A percentile compares a stretch with the other conserved stretches of the same genome.
Conservation (phyloP, 1,140 invertebrate species). For the Ephestia elutella region DNA sequence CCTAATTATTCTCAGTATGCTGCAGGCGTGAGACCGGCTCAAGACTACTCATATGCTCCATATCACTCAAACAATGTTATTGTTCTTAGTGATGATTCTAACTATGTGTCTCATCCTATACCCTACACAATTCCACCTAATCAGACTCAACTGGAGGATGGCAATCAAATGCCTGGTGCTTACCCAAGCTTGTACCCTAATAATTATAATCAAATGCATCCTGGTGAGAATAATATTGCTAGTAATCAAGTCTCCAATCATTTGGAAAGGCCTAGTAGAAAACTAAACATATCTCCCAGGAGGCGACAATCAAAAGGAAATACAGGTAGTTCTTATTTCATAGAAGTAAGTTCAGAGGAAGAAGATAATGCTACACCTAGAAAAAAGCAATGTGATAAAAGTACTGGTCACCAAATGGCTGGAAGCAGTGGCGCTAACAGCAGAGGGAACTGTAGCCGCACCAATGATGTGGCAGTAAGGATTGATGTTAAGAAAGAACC, state of each 20-base stretch:
- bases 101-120: slow-evolving; percentile 37
- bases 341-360: slow-evolving; percentile 71
- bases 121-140: slow-evolving; percentile 38
- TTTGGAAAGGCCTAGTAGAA: slow-evolving; percentile 59
- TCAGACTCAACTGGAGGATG: slow-evolving; percentile 28
- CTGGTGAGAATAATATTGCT: slow-evolving; percentile 10
- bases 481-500: slow-evolving; percentile 52
- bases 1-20: slow-evolving; percentile 43
- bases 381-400: slow-evolving; percentile 45
- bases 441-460: slow-evolving; percentile 4
- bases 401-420: slow-evolving; percentile 18
- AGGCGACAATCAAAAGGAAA: slow-evolving; percentile 56
- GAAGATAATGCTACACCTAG: slow-evolving; percentile 57
- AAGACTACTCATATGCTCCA: slow-evolving; percentile 37
- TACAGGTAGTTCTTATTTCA: slow-evolving; percentile 43
- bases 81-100: slow-evolving; percentile 43
- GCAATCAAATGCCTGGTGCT: slow-evolving; percentile 16
- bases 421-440: neutral
- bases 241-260: slow-evolving; percentile 22
- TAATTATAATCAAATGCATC: slow-evolving; percentile 24
- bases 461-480: slow-evolving; percentile 23
- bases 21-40: slow-evolving; percentile 25
- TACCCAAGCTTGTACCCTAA: slow-evolving; percentile 6
- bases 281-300: slow-evolving; percentile 61
- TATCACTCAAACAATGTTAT: slow-evolving; percentile 45